Evolutionary conservation across 2,797 vertebrate species (phyloP).

Genomic region (Halcyon chelicuti): DNA sequence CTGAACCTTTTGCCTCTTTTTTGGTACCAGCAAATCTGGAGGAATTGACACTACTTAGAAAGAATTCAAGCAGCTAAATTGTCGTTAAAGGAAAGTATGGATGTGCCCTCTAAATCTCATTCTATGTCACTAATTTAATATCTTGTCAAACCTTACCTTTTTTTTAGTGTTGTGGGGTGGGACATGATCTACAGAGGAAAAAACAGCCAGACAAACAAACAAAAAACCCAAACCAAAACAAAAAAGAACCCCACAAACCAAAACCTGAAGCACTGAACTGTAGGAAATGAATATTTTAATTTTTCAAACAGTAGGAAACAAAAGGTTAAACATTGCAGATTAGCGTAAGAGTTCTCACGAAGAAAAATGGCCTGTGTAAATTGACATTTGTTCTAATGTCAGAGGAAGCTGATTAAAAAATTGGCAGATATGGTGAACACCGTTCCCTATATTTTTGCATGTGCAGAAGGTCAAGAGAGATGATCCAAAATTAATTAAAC

Average conservation of each 20-base stretch:
- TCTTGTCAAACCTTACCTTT: neutral
- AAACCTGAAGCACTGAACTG: neutral
- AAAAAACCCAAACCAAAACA: neutral
- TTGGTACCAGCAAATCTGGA: neutral
- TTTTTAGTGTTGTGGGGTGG: too few species aligned
- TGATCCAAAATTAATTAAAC: neutral
- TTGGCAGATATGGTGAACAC: neutral
- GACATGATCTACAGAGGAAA: neutral
- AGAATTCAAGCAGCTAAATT: neutral
- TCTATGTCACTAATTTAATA: neutral
- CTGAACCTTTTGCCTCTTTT: neutral
- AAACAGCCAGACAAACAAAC: fast-evolving
- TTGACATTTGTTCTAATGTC: neutral
- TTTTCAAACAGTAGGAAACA: neutral
- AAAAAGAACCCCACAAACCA: neutral
- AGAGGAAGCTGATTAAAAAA: neutral
- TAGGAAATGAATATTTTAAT: neutral
- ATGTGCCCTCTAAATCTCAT: neutral
- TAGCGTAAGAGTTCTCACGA: neutral
- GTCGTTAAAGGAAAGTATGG: neutral
- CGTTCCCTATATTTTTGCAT: neutral
- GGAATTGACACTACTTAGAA: neutral
- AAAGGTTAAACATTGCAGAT: neutral
- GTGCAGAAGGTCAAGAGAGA: neutral
- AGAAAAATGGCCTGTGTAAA: neutral